Percentiles rank a stretch among this genome's conserved stretches.
Evolutionary conservation across 53 echinoderm and acorn worm species (phyloP).

Genomic region (Crossaster papposus): DNA sequence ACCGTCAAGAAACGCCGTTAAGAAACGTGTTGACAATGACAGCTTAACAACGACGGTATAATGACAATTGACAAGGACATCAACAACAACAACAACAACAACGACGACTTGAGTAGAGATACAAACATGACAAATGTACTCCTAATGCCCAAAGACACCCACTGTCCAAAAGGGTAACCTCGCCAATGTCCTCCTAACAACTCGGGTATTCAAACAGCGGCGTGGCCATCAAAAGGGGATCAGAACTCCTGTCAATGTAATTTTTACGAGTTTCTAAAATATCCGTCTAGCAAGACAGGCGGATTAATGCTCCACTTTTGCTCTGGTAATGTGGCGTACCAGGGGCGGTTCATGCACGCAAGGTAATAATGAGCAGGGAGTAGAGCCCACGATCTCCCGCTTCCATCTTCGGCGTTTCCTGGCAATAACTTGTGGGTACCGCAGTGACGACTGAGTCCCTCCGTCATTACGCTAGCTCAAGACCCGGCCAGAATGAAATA

Average conservation of each 20-base stretch:
- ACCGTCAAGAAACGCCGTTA: background rate
- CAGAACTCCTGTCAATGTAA: constrained; percentile 17
- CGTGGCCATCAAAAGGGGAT: constrained; percentile 21
- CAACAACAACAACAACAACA: background rate
- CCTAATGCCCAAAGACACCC: background rate
- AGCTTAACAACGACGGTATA: background rate
- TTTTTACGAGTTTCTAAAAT: constrained; percentile 51
- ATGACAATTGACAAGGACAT: background rate
- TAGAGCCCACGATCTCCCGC: constrained; percentile 12
- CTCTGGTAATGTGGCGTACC: constrained; percentile 35
- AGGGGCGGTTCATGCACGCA: constrained; percentile 8
- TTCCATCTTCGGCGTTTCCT: constrained; percentile 41
- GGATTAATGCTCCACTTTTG: constrained; percentile 6
- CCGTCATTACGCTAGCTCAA: constrained; percentile 39
- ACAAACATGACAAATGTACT: background rate
- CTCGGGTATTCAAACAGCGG: constrained; percentile 40
- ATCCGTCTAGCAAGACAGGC: background rate
- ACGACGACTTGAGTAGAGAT: background rate
- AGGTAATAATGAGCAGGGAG: constrained; percentile 9
- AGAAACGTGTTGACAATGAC: background rate
- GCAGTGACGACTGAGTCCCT: constrained; percentile 35
- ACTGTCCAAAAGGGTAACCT: background rate
- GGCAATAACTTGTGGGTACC: constrained; percentile 36
- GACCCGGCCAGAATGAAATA: constrained; percentile 30
- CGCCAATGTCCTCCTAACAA: constrained; percentile 5